Evolutionary conservation across 2,113 vertebrate species (phyloP).

Genomic region (Cochlearius cochlearius): DNA sequence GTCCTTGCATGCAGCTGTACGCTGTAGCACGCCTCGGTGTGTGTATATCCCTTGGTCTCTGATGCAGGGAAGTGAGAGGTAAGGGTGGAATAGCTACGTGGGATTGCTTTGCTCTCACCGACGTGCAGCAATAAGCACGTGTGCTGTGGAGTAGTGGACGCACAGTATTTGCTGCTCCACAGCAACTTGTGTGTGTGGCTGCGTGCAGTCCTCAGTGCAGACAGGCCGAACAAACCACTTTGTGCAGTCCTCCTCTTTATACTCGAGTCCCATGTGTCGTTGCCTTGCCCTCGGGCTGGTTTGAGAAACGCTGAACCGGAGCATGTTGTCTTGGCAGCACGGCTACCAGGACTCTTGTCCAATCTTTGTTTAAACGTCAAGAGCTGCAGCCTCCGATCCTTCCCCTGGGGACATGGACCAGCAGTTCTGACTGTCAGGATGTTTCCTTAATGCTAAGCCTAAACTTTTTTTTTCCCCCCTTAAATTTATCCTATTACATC

Average conservation of each 20-base stretch:
- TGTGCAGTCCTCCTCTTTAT: background rate
- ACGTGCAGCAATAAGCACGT: accelerated
- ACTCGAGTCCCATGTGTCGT: background rate
- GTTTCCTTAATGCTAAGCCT: background rate
- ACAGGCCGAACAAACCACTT: background rate
- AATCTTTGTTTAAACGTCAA: constrained; percentile 34
- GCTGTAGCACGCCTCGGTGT: accelerated
- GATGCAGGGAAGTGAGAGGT: background rate
- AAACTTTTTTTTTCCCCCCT: background rate
- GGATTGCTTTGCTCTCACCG: background rate
- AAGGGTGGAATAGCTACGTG: background rate
- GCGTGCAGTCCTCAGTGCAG: background rate
- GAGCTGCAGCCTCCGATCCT: background rate
- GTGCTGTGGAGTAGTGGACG: background rate
- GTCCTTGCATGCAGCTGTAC: background rate
- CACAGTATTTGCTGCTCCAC: background rate
- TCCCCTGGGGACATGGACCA: background rate
- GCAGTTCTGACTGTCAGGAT: background rate
- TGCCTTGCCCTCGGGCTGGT: background rate
- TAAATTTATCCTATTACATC: background rate
- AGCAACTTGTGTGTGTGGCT: background rate
- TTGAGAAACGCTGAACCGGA: background rate
- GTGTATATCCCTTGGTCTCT: background rate
- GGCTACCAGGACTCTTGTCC: background rate
- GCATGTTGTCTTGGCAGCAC: background rate